Evolutionary conservation across 2,113 vertebrate species (phyloP).

Genomic region (Hypocryptadius cinnamomeus): DNA sequence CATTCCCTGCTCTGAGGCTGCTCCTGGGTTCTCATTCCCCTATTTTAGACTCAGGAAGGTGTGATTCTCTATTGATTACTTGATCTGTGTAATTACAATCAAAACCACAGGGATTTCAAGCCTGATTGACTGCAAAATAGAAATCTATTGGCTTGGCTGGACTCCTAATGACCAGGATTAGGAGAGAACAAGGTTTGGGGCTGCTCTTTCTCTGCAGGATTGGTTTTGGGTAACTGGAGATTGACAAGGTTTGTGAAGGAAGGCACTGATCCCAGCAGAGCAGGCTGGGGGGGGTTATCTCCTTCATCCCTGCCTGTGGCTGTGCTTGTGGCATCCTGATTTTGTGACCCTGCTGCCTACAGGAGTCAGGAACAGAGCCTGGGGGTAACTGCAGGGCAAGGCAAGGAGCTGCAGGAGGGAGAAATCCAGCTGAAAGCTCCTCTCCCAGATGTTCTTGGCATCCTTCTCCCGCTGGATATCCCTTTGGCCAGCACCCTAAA

Average conservation of each 20-base stretch:
- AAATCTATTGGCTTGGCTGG: slow-evolving; percentile 62
- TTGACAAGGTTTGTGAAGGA: background rate
- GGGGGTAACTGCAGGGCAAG: background rate
- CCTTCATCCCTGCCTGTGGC: background rate
- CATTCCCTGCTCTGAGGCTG: background rate
- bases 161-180: slow-evolving; percentile 13
- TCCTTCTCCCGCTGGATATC: background rate
- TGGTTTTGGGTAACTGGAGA: background rate
- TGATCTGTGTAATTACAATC: slow-evolving; percentile 53
- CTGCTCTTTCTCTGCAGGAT: background rate
- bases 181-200: background rate
- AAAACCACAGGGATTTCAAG: slow-evolving; percentile 65
- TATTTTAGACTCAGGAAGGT: background rate
- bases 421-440: background rate
- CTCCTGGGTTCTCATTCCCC: background rate
- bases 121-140: slow-evolving; percentile 72
- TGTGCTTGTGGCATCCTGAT: background rate
- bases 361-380: background rate
- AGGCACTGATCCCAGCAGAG: background rate
- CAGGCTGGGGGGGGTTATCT: background rate
- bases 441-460: background rate
- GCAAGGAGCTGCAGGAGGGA: background rate
- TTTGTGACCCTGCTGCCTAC: background rate
- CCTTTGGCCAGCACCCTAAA: background rate
- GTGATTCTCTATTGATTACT: slow-evolving; percentile 58